Conservation (phyloP, 2,797 vertebrate genomes). For the Myiotriccus ornatus region DNA sequence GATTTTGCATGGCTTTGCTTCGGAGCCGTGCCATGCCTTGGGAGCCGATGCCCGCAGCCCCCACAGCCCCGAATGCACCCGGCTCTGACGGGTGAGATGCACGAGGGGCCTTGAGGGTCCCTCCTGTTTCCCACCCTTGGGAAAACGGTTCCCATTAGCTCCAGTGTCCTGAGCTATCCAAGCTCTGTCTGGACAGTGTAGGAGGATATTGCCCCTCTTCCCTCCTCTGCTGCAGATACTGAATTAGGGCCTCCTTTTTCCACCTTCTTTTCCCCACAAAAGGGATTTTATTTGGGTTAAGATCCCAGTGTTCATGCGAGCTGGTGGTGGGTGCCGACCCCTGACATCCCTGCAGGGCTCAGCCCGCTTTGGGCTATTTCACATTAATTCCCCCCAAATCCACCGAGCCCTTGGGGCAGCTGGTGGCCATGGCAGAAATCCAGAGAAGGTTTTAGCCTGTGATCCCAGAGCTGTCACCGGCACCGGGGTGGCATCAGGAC, state of each 20-base stretch:
- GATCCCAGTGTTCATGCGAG: accelerated
- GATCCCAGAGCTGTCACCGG: not conserved
- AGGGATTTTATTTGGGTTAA: not conserved
- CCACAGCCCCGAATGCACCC: not conserved
- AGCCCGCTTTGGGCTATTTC: not conserved
- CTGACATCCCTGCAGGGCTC: not conserved
- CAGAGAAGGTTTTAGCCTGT: conserved; percentile 40
- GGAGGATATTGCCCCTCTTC: not conserved
- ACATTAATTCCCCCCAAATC: conserved; percentile 26
- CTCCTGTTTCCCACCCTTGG: not conserved
- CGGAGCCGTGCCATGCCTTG: not conserved
- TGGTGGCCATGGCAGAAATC: conserved; percentile 29
- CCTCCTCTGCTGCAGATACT: not conserved
- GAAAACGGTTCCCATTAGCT: not conserved
- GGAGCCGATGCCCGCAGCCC: not conserved
- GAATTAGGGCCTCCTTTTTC: not conserved
- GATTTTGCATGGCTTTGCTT: conserved; percentile 66
- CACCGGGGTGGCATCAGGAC: conserved; percentile 55
- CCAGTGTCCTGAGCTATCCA: not conserved
- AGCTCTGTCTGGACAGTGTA: not conserved
- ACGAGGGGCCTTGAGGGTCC: not conserved
- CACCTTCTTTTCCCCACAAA: not conserved
- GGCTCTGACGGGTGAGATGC: not conserved
- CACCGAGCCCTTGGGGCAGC: not conserved
- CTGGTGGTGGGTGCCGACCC: accelerated